phyloP scores from a whole-genome alignment of 1,140 invertebrate genomes.

The Wasmannia auropunctata region DNA sequence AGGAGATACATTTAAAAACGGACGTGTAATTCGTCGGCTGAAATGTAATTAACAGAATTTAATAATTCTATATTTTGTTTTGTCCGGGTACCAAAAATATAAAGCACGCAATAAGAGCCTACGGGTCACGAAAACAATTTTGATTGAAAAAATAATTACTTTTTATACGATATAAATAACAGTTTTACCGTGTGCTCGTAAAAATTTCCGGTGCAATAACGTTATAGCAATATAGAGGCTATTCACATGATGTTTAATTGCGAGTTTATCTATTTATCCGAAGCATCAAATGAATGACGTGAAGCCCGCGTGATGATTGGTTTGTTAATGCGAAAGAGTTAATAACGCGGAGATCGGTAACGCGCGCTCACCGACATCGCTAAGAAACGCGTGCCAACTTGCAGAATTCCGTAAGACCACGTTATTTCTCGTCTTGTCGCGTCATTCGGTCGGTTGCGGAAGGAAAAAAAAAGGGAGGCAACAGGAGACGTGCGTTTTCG shows the following conservation, averaged over 20 bases:
- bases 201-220: not conserved
- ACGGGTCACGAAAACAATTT: not conserved
- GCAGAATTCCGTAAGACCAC: constrained; percentile 8
- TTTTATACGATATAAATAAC: constrained; percentile 27
- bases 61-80: constrained; percentile 42
- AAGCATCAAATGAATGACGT: not conserved
- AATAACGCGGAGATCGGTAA: not conserved
- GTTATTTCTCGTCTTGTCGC: constrained; percentile 16
- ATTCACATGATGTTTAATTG: not conserved
- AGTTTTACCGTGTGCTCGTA: not conserved
- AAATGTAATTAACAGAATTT: constrained; percentile 23
- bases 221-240: not conserved
- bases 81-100: not conserved
- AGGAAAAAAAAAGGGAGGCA: not conserved
- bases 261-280: not conserved
- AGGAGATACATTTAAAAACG: constrained; percentile 28
- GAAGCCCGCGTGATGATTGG: not conserved
- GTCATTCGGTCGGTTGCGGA: not conserved
- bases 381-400: not conserved
- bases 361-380: not conserved
- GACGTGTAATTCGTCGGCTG: not conserved
- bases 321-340: not conserved
- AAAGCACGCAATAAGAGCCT: not conserved
- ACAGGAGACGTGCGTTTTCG: constrained; percentile 39
- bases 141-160: constrained; percentile 11